Conservation (phyloP, 2,888 invertebrate genomes). For the Amphiduros pacificus region DNA sequence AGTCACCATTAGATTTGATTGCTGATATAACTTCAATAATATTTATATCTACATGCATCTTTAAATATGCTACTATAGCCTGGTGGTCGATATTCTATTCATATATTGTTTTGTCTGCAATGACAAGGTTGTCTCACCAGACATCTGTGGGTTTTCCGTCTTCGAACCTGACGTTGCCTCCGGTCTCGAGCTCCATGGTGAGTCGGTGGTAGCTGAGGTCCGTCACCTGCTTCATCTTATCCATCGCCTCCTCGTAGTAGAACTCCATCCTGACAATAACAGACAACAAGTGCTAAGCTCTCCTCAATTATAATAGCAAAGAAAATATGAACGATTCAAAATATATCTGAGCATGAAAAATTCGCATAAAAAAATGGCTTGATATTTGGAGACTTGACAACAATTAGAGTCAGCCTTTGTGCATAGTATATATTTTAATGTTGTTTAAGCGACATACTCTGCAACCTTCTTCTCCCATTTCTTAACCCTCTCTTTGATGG, state of each 20-base stretch:
- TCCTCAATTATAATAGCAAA: no score
- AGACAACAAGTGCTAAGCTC: neutral
- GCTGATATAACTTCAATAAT: no score
- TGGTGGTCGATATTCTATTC: no score
- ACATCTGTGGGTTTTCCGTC: slow-evolving; percentile 50
- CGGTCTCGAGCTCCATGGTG: slow-evolving; percentile 55
- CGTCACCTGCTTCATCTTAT: slow-evolving; percentile 34
- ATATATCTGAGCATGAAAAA: neutral
- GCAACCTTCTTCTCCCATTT: slow-evolving; percentile 46
- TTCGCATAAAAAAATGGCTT: no score
- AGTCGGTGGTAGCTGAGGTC: slow-evolving; percentile 43
- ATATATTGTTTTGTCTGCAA: no score
- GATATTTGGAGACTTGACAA: no score
- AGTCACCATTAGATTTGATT: neutral
- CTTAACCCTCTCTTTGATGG: slow-evolving; percentile 40
- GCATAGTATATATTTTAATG: no score
- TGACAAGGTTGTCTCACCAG: no score
- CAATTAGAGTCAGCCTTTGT: no score
- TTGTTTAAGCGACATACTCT: slow-evolving; percentile 42
- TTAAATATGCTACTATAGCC: no score
- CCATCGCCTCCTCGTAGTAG: slow-evolving; percentile 39
- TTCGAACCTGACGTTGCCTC: slow-evolving; percentile 59
- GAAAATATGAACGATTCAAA: no score
- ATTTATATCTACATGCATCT: no score
- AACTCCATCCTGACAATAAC: slow-evolving; percentile 40